These are phyloP conservation scores for Chaunax sp. DNA, from an alignment of 2,797 vertebrate species.

Conservation along the genomic window DNA sequence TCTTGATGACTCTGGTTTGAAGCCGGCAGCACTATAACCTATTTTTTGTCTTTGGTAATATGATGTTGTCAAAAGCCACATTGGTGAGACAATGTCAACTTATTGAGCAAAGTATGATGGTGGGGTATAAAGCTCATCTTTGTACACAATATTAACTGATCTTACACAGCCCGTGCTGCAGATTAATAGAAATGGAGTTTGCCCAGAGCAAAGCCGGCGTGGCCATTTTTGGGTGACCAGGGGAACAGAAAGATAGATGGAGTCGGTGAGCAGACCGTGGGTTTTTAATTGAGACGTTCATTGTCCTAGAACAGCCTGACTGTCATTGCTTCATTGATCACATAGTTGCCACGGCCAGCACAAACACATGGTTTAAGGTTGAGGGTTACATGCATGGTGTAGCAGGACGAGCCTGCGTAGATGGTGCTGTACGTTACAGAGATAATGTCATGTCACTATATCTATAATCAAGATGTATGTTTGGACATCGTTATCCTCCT, in stretches of 20 bases:
- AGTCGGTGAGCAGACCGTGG: constrained; percentile 58
- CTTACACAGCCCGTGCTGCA: constrained; percentile 16
- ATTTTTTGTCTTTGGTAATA: no score
- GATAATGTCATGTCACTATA: not conserved
- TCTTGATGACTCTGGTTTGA: no score
- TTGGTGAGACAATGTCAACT: constrained; percentile 16
- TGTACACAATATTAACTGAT: constrained; percentile 10
- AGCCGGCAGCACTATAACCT: no score
- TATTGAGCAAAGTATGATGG: no score
- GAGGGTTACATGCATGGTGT: constrained; percentile 29
- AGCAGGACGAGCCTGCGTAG: not conserved
- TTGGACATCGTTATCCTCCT: not conserved
- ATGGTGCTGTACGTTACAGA: constrained; percentile 15
- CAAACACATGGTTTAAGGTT: constrained; percentile 19
- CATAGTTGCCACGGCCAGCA: constrained; percentile 40
- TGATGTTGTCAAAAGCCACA: no score
- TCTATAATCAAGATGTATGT: constrained; percentile 1
- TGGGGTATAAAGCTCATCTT: no score
- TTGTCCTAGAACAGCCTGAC: constrained; percentile 55
- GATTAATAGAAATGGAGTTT: constrained; percentile 58
- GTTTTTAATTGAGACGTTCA: constrained; percentile 73
- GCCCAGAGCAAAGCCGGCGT: constrained; percentile 38
- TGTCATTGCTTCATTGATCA: constrained; percentile 58
- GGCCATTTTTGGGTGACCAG: constrained; percentile 44
- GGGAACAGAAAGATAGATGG: constrained; percentile 60